Evolutionary conservation across 2,113 vertebrate species (phyloP).

Genomic region (Lepus timidus): DNA sequence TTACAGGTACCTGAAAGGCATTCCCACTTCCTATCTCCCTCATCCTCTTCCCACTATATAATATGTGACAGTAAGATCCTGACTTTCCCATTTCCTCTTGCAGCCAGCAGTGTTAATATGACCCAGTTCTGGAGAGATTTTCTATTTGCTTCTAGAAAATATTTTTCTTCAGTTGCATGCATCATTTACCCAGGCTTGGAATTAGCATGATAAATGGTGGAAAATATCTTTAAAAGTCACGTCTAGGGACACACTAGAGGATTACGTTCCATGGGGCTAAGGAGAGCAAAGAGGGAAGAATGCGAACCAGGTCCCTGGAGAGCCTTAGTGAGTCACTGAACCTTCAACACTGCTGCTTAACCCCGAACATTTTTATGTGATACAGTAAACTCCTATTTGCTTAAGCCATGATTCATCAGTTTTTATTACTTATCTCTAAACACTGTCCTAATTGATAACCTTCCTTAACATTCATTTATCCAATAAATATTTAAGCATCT

Average conservation of each 20-base stretch:
- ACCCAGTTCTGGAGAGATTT: not conserved
- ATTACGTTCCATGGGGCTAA: not conserved
- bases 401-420: not conserved
- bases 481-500: constrained; percentile 53
- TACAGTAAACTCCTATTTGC: not conserved
- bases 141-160: not conserved
- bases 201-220: not conserved
- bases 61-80: not conserved
- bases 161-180: not conserved
- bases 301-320: not conserved
- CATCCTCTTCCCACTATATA: not conserved
- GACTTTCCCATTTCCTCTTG: not conserved
- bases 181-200: not conserved
- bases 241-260: not conserved
- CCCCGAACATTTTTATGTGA: not conserved
- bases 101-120: not conserved
- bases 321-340: not conserved
- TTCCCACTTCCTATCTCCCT: not conserved
- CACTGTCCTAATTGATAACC: not conserved
- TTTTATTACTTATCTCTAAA: constrained; percentile 46
- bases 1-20: not conserved
- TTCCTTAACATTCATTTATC: constrained; percentile 55
- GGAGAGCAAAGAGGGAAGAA: not conserved
- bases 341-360: no score
- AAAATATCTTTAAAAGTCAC: not conserved